These are phyloP conservation scores for Atherinosoma microstoma DNA, from an alignment of 2,797 vertebrate species.

Conservation along the genomic window DNA sequence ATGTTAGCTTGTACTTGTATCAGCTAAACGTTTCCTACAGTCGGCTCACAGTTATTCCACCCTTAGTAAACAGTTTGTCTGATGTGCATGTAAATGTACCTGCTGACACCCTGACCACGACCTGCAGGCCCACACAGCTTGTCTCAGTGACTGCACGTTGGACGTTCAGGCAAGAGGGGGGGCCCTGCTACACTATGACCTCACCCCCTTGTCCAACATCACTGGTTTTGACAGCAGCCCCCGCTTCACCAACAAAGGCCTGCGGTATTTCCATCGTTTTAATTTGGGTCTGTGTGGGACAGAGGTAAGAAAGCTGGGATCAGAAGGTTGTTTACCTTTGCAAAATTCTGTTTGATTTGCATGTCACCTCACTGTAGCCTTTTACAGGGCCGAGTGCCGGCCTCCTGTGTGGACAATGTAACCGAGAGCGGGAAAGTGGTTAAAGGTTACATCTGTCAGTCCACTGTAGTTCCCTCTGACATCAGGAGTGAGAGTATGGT, in stretches of 20 bases:
- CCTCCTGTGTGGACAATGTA: constrained; percentile 89
- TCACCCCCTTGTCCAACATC: constrained; percentile 82
- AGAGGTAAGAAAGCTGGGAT: constrained; percentile 81
- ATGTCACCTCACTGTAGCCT: constrained; percentile 5
- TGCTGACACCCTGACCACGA: constrained; percentile 14
- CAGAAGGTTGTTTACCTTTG: not conserved
- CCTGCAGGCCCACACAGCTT: constrained; percentile 86
- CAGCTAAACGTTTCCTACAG: not conserved
- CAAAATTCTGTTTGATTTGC: not conserved
- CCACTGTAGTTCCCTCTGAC: constrained; percentile 89
- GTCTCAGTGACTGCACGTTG: constrained; percentile 89
- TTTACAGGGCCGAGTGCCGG: constrained; percentile 82
- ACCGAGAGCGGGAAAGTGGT: constrained; percentile 84
- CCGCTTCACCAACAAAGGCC: constrained; percentile 92
- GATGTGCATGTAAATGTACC: not conserved
- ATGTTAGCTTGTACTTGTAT: not conserved
- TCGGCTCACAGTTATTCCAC: constrained; percentile 1
- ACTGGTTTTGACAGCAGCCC: constrained; percentile 82
- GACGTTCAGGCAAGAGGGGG: constrained; percentile 51
- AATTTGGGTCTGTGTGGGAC: constrained; percentile 90
- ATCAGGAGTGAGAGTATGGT: constrained; percentile 86
- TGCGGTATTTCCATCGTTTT: constrained; percentile 90
- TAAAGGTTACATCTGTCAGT: constrained; percentile 90
- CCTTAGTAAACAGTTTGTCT: not conserved
- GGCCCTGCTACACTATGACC: constrained; percentile 84